Conservation (phyloP, 2,888 invertebrate genomes). For the Patella ulyssiponensis region DNA sequence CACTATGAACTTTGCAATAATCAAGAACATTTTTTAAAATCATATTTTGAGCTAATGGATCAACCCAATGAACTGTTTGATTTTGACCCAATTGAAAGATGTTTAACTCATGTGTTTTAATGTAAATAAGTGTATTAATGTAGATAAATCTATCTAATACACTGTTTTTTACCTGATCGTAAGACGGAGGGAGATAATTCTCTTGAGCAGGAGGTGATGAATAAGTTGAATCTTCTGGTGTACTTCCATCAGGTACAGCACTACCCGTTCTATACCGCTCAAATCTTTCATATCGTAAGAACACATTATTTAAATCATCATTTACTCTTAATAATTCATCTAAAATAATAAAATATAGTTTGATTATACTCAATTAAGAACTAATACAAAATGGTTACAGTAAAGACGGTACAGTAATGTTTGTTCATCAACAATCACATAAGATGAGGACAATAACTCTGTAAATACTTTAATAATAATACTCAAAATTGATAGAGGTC, state of each 20-base stretch:
- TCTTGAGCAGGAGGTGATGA: conserved; percentile 35
- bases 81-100: conserved; percentile 32
- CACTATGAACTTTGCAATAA: no score
- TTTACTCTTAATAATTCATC: conserved; percentile 93
- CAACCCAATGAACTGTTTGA: not conserved
- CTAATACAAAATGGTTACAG: no score
- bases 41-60: no score
- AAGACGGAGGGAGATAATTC: conserved; percentile 56
- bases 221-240: conserved; percentile 38
- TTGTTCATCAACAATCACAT: no score
- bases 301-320: conserved; percentile 95
- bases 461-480: no score
- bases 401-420: no score
- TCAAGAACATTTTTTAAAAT: no score
- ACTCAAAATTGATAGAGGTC: no score
- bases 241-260: conserved; percentile 44
- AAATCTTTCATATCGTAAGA: conserved; percentile 81
- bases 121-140: not conserved
- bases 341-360: conserved; percentile 46
- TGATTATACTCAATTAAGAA: no score
- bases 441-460: no score
- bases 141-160: not conserved
- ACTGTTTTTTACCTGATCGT: conserved; percentile 51
- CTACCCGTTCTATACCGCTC: conserved; percentile 67
- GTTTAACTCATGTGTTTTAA: not conserved